Evolutionary conservation across 2,797 vertebrate species (phyloP).

Genomic region (Lophius americanus): DNA sequence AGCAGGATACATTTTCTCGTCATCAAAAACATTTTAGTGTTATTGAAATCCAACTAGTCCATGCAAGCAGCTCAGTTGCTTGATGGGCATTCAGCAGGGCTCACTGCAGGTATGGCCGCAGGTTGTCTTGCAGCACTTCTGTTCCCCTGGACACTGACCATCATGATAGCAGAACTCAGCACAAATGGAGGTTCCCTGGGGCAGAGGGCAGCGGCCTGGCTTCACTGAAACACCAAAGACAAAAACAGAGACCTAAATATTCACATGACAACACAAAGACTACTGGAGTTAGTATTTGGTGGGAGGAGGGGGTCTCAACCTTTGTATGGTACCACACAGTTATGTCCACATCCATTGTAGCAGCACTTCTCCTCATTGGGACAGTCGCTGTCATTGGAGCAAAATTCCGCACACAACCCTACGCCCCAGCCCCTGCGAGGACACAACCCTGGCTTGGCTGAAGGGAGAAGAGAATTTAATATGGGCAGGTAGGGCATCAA

Average conservation of each 20-base stretch:
- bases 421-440: constrained; percentile 56
- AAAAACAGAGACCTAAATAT: constrained; percentile 1
- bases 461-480: neutral
- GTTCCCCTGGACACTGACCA: constrained; percentile 76
- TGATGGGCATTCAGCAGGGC: constrained; percentile 65
- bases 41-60: constrained; percentile 1
- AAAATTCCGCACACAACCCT: constrained; percentile 72
- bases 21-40: neutral
- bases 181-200: constrained; percentile 73
- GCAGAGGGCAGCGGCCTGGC: constrained; percentile 70
- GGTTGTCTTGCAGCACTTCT: constrained; percentile 83
- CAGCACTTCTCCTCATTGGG: constrained; percentile 79
- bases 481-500: neutral
- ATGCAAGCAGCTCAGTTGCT: neutral
- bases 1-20: neutral
- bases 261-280: neutral
- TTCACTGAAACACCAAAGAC: constrained; percentile 70
- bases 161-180: constrained; percentile 81
- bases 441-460: constrained; percentile 79
- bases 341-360: constrained; percentile 77
- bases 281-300: too few species aligned
- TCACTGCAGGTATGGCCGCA: constrained; percentile 80
- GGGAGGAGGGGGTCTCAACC: constrained; percentile 33
- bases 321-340: constrained; percentile 71
- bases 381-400: constrained; percentile 76